phyloP scores from a whole-genome alignment of 2,113 vertebrate species.

The Argyrosomus japonicus region DNA sequence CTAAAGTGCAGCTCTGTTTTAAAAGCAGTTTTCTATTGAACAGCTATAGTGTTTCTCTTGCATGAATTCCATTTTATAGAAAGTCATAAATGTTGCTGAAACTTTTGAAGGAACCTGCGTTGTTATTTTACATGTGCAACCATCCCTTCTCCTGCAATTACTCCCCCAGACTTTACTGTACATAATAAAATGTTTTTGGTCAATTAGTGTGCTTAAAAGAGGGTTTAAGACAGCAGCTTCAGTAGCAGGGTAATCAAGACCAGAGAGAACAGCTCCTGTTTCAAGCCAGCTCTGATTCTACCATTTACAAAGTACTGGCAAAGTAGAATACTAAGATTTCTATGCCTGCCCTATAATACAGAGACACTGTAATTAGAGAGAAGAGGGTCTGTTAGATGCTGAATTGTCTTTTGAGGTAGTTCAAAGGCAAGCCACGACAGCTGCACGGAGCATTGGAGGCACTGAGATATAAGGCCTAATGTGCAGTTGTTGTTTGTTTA shows the following conservation, averaged over 20 bases:
- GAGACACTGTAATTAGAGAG: constrained; percentile 77
- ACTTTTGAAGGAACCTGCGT: neutral
- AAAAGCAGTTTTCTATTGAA: neutral
- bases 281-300: constrained; percentile 56
- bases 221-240: constrained; percentile 41
- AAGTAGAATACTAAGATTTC: constrained; percentile 67
- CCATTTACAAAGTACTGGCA: constrained; percentile 66
- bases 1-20: neutral
- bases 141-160: constrained; percentile 7
- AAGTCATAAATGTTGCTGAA: neutral
- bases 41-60: neutral
- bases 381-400: constrained; percentile 73
- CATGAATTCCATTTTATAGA: neutral
- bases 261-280: constrained; percentile 53
- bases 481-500: constrained; percentile 54
- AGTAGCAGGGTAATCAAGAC: constrained; percentile 48
- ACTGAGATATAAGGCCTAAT: constrained; percentile 30
- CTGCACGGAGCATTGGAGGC: constrained; percentile 58
- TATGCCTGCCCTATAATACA: constrained; percentile 77
- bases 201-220: constrained; percentile 59
- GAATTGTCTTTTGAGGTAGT: constrained; percentile 80
- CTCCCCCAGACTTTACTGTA: constrained; percentile 19
- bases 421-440: constrained; percentile 74
- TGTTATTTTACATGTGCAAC: neutral
- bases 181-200: constrained; percentile 29